Base-by-base conservation (phyloP, 2,888 invertebrate species). In the Gastracanthus pulcherrimus region DNA sequence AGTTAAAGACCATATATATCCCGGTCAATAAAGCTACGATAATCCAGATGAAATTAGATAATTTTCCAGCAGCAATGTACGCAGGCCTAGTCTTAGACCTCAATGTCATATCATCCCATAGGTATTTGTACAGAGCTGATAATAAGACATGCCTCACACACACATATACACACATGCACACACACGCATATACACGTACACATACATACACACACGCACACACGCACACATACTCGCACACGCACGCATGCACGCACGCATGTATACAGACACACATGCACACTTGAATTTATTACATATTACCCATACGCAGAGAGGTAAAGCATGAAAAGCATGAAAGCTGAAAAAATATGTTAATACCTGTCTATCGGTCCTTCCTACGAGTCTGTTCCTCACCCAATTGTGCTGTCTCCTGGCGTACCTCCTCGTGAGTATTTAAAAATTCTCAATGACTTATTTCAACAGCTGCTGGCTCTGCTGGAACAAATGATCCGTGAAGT, bases 321-420 rank as follows among this genome's bases (percentile, higher is more conserved):
- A 60, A 13, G n/a, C 6, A 60, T 29, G 51, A n/a, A 26, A 67
- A n/a, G 23, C 2, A 67, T 6, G 34, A 29, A 16, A 62, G 31
- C 19, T 60, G 19, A 66, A 13, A n/a, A 7, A 34, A 48, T 64
- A 76, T 16, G 45, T 0, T 13, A 4, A 13, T 90, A 96, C 96
- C 92, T 96, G 94, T 92, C 97, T 93, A 84, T 94, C 94, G 5
- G 93, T 92, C 87, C 96, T 94, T 83, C 95, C 94, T 82, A 98
- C 92, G 88, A 99, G 96, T 85, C 99, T 93, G 90, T 97, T 97
- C 85, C 92, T 94, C 72, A 98, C 94, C 98, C 98, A 99, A 89
- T 95, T 96, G 45, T 94, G 93, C 92, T 99, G 99, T 84, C 94
- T 95, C 81, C 95, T 95, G 0, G 99, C 96, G 92, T 98, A 99